These are phyloP conservation scores for Rhinoderma darwinii DNA, from an alignment of 2,113 vertebrate genomes.

Conservation along the genomic window DNA sequence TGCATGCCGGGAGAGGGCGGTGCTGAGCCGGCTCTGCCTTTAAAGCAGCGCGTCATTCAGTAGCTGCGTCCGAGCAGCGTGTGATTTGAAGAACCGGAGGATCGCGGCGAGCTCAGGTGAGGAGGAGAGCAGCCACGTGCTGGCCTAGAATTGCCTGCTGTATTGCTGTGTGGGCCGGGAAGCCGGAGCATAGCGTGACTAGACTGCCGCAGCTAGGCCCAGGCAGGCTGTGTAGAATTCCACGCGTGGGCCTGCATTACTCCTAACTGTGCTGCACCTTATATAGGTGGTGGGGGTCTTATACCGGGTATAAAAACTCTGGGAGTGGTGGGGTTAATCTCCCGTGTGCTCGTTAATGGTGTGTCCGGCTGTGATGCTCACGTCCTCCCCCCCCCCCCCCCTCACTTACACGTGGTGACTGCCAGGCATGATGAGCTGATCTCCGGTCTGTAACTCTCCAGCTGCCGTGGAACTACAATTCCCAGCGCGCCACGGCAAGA, in stretches of 20 bases:
- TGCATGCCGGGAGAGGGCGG: conserved; percentile 50
- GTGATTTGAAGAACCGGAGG: not conserved
- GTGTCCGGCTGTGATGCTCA: not conserved
- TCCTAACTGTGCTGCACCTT: no score
- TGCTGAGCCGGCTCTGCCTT: conserved; percentile 14
- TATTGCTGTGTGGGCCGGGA: not conserved
- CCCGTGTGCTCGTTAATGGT: not conserved
- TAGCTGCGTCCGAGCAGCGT: not conserved
- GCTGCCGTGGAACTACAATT: not conserved
- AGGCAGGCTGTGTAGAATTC: not conserved
- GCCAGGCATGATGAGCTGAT: not conserved
- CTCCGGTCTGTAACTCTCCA: not conserved
- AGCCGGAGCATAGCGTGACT: not conserved
- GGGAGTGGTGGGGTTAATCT: not conserved
- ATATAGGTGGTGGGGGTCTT: no score
- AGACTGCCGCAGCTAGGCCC: not conserved
- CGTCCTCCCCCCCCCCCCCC: not conserved
- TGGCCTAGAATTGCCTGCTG: not conserved
- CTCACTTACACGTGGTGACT: not conserved
- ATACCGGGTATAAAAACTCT: no score
- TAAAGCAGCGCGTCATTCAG: conserved; percentile 45
- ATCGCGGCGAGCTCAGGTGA: conserved; percentile 6
- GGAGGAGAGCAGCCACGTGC: not conserved
- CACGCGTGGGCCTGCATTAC: not conserved
- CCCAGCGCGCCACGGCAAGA: not conserved